phyloP scores from a whole-genome alignment of 2,113 vertebrate species.

The Cryptoleucopteryx plumbea region DNA sequence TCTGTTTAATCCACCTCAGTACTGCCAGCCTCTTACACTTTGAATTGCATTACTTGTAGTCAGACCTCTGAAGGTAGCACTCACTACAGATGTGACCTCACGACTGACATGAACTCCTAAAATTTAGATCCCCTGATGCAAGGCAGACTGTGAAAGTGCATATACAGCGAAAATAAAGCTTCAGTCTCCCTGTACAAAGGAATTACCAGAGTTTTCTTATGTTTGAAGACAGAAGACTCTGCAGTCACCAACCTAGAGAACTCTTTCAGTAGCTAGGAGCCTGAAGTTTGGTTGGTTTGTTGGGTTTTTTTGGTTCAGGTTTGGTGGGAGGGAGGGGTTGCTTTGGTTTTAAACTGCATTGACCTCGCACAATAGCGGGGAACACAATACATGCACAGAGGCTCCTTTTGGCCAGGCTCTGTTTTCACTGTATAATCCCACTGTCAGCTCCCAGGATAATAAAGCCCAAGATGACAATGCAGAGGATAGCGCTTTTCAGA shows the following conservation, averaged over 20 bases:
- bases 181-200: not conserved
- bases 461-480: not conserved
- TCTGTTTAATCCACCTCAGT: not conserved
- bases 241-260: not conserved
- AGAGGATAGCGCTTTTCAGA: not conserved
- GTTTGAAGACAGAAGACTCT: not conserved
- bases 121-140: not conserved
- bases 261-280: not conserved
- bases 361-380: not conserved
- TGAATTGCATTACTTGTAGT: not conserved
- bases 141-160: not conserved
- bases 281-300: not conserved
- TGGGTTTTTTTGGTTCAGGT: not conserved
- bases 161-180: fast-evolving
- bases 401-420: not conserved
- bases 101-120: not conserved
- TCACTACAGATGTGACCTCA: not conserved
- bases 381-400: not conserved
- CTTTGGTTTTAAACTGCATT: not conserved
- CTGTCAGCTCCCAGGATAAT: not conserved
- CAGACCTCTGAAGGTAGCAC: not conserved
- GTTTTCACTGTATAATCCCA: not conserved
- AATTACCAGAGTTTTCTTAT: not conserved
- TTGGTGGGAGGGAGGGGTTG: not conserved
- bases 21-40: not conserved